phyloP scores from a whole-genome alignment of 2,888 invertebrate species.

The Strigamia transsilvanica region DNA sequence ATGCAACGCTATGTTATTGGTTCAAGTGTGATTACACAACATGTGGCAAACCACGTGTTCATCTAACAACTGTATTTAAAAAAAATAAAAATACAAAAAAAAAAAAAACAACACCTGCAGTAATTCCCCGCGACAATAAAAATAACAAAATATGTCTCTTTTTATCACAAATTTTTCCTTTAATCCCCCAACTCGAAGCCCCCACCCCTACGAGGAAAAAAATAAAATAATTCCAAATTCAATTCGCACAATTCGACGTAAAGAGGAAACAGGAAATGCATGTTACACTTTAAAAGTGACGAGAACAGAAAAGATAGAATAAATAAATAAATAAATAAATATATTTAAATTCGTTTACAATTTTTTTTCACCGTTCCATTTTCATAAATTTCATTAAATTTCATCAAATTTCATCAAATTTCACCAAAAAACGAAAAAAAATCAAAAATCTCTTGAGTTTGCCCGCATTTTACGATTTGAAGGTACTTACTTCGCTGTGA shows the following conservation, averaged over 20 bases:
- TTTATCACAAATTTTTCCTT: too few relatives aligned
- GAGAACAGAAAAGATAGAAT: not conserved
- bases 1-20: not conserved
- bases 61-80: not conserved
- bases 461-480: not conserved
- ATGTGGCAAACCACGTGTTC: slow-evolving; percentile 36
- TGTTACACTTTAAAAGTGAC: not conserved
- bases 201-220: too few relatives aligned
- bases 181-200: too few relatives aligned
- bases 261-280: not conserved
- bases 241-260: not conserved
- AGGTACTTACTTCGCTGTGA: slow-evolving; percentile 71
- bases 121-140: not conserved
- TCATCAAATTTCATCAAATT: too few relatives aligned
- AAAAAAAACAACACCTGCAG: not conserved
- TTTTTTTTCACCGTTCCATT: not conserved
- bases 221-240: too few relatives aligned
- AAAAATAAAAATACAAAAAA: not conserved
- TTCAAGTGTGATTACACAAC: not conserved
- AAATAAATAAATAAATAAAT: not conserved
- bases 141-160: too few relatives aligned
- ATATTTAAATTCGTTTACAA: not conserved
- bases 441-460: not conserved
- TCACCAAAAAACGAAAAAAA: not conserved
- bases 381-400: too few relatives aligned